Evolutionary conservation across 2,113 vertebrate species (phyloP).

Genomic region (Puffinus mauretanicus): DNA sequence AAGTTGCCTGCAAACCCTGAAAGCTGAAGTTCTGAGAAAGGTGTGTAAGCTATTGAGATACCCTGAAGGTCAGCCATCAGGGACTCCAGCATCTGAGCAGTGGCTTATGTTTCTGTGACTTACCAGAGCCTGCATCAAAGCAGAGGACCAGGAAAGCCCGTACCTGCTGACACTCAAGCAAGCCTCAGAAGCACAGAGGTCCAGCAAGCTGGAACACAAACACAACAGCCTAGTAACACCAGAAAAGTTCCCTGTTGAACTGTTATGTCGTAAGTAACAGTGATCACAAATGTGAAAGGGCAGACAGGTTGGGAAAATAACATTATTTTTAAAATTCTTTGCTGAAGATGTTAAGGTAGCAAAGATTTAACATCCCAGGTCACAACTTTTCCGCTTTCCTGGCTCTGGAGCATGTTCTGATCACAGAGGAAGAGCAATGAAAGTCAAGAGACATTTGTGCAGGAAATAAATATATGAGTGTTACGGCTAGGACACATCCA

Average conservation of each 20-base stretch:
- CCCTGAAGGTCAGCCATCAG: not conserved
- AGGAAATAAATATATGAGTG: not conserved
- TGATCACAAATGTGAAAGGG: not conserved
- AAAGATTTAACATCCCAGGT: not conserved
- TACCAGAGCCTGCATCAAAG: not conserved
- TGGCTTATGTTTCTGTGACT: not conserved
- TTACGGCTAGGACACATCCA: not conserved
- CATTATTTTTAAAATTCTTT: not conserved
- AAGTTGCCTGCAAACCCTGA: not conserved
- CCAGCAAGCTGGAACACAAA: not conserved
- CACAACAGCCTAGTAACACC: not conserved
- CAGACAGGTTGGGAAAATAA: not conserved
- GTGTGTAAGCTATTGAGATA: not conserved
- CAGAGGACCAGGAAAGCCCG: not conserved
- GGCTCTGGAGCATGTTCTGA: not conserved
- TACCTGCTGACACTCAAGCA: not conserved
- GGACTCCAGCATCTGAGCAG: not conserved
- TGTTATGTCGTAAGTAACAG: not conserved
- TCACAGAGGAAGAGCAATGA: not conserved
- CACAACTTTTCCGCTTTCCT: not conserved
- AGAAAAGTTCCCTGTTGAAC: not conserved
- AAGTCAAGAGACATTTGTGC: not conserved
- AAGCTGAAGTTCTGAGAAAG: not conserved
- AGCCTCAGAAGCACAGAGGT: not conserved
- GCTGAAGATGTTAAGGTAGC: not conserved